These are phyloP conservation scores for Porites rus DNA, from an alignment of 92 coral and sea anemone species.

Conservation along the genomic window DNA sequence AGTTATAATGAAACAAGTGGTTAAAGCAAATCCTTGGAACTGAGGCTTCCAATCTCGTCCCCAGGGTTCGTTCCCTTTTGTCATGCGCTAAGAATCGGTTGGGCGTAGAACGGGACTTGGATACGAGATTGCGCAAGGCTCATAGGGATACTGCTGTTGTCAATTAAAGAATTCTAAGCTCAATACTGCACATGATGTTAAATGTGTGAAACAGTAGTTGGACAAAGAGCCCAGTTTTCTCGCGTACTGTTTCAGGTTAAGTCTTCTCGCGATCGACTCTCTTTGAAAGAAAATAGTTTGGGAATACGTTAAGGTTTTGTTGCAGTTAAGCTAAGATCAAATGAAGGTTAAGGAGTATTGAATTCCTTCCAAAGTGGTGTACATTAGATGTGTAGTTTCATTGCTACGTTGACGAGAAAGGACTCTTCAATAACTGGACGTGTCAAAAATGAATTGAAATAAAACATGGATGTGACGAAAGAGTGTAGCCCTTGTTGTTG, in stretches of 20 bases:
- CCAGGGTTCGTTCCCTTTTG: no score
- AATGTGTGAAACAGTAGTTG: not conserved
- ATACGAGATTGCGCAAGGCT: no score
- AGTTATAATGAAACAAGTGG: no score
- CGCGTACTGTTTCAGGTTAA: not conserved
- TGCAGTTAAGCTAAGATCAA: not conserved
- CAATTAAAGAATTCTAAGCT: not conserved
- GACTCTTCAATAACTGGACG: not conserved
- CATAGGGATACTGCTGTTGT: not conserved
- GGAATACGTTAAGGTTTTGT: not conserved
- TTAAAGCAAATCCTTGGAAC: no score
- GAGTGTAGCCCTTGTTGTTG: not conserved
- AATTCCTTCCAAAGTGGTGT: not conserved
- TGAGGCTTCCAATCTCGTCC: no score
- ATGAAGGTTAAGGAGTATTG: not conserved
- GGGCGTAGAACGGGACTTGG: no score
- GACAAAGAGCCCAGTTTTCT: not conserved
- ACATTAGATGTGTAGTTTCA: not conserved
- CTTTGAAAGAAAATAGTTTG: not conserved
- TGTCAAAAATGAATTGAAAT: not conserved
- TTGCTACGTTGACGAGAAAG: not conserved
- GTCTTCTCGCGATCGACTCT: not conserved
- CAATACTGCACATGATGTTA: not conserved
- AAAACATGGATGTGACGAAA: constrained; percentile 6
- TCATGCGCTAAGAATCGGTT: no score